Evolutionary conservation across 2,797 vertebrate genomes (phyloP).

Genomic region (Leuciscus waleckii): DNA sequence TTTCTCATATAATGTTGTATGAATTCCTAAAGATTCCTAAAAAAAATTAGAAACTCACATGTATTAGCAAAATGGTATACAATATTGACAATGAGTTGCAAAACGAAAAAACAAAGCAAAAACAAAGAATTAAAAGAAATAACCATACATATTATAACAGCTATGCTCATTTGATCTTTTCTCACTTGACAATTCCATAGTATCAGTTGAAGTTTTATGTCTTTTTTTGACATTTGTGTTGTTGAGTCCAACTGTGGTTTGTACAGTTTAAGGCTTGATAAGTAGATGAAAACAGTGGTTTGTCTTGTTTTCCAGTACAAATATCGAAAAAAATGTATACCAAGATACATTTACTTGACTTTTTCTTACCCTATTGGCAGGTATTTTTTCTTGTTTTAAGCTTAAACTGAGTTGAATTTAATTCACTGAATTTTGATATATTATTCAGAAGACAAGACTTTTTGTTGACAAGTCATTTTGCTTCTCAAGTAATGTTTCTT

Average conservation of each 20-base stretch:
- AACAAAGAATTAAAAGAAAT: neutral
- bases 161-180: neutral
- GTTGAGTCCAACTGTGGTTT: neutral
- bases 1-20: neutral
- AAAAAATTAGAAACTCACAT: neutral
- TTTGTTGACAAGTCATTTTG: too few species aligned
- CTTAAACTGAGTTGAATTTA: too few species aligned
- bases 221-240: neutral
- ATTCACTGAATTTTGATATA: neutral
- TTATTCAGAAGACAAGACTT: neutral
- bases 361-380: too few species aligned
- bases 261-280: neutral
- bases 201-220: neutral
- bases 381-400: too few species aligned
- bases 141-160: neutral
- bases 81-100: neutral
- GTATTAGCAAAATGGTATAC: neutral
- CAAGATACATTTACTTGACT: neutral
- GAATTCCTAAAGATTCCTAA: too few species aligned
- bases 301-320: too few species aligned
- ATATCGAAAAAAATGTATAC: neutral
- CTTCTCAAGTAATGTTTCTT: too few species aligned
- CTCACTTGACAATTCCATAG: neutral
- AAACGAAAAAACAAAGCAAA: neutral
- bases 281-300: too few species aligned